A percentile compares a stretch with the other conserved stretches of the same genome.
Conservation (phyloP, 2,113 vertebrate genomes). For the Trogon melanurus region DNA sequence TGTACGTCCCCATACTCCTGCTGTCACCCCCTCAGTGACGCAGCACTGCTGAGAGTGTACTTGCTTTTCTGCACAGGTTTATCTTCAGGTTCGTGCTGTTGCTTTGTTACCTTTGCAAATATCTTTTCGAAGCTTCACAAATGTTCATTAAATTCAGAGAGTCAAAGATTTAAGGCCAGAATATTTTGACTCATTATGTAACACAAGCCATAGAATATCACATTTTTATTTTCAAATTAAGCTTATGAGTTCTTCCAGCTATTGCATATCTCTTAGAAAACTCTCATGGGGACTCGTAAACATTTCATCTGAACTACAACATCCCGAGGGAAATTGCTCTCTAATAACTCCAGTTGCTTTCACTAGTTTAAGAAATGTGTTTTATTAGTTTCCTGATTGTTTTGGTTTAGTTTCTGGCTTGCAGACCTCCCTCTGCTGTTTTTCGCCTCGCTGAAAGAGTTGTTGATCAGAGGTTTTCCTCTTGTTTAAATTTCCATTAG, state of each 20-base stretch:
- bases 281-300: neutral
- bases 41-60: neutral
- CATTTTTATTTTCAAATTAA: neutral
- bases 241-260: neutral
- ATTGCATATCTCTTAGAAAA: neutral
- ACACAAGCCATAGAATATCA: neutral
- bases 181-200: neutral
- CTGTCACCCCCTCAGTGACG: neutral
- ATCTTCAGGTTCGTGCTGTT: neutral
- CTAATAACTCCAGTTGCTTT: neutral
- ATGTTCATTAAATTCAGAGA: neutral
- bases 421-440: neutral
- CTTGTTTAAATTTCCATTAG: neutral
- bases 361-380: neutral
- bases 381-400: neutral
- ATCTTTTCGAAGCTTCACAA: neutral
- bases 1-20: no score
- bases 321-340: neutral
- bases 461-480: neutral
- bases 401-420: neutral
- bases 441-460: neutral
- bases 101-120: neutral
- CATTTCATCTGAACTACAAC: neutral
- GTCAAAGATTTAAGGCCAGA: neutral
- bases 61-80: neutral